Evolutionary conservation across 2,888 invertebrate species (phyloP).

Genomic region (Selenia dentaria): DNA sequence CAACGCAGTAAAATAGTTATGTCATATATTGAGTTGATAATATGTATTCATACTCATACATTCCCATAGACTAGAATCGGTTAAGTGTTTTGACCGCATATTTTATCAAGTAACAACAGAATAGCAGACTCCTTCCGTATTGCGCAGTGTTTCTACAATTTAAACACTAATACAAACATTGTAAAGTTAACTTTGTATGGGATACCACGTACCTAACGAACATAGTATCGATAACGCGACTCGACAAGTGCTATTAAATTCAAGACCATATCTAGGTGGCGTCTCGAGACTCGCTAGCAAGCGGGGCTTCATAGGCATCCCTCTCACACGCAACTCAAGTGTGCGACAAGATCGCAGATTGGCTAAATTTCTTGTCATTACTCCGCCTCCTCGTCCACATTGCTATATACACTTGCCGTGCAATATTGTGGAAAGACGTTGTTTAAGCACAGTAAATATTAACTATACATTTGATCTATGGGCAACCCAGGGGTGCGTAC

Average conservation of each 20-base stretch:
- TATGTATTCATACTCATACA: too few species aligned
- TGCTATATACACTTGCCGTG: background rate
- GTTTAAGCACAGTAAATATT: too few species aligned
- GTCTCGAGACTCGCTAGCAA: slow-evolving; percentile 22
- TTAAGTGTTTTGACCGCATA: too few species aligned
- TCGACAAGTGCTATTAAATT: slow-evolving; percentile 34
- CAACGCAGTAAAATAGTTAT: too few species aligned
- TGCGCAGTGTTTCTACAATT: too few species aligned
- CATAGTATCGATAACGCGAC: slow-evolving; percentile 15
- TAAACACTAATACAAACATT: slow-evolving; percentile 7
- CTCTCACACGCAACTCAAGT: slow-evolving; percentile 25
- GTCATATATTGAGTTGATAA: too few species aligned
- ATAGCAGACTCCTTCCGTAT: too few species aligned
- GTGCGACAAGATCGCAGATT: slow-evolving; percentile 9
- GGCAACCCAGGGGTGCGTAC: too few species aligned
- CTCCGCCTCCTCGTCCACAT: slow-evolving; percentile 17
- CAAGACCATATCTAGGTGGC: slow-evolving; percentile 31
- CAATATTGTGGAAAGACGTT: too few species aligned
- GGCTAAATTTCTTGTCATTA: slow-evolving; percentile 17
- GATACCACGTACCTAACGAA: slow-evolving; percentile 17
- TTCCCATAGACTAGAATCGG: too few species aligned
- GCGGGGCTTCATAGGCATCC: slow-evolving; percentile 25
- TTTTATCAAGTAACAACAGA: too few species aligned
- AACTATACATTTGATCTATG: too few species aligned
- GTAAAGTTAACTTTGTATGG: slow-evolving; percentile 31